Evolutionary conservation across 2,888 invertebrate species (phyloP).

Genomic region (Zygogramma bicolorata): DNA sequence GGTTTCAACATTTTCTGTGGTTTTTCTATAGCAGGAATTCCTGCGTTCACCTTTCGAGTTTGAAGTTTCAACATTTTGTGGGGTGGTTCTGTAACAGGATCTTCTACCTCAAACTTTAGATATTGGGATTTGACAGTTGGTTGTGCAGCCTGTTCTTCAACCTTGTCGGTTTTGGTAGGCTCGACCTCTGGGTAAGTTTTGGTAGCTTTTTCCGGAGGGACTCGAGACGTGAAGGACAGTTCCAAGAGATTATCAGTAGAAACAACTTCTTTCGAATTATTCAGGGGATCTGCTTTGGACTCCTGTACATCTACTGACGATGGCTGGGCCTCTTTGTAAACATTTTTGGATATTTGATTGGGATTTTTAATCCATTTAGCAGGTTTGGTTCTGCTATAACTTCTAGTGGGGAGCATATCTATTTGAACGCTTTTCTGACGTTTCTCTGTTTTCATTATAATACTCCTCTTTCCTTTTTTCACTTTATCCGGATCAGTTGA

Average conservation of each 20-base stretch:
- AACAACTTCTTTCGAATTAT: not conserved
- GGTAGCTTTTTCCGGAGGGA: not conserved
- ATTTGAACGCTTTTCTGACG: not conserved
- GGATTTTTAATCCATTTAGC: conserved; percentile 12
- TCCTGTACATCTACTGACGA: not conserved
- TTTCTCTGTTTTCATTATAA: not conserved
- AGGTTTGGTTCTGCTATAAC: conserved; percentile 9
- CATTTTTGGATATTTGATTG: not conserved
- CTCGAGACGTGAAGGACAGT: not conserved
- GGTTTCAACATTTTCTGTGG: no score
- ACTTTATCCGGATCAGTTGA: not conserved
- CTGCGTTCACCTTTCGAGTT: no score
- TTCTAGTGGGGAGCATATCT: conserved; percentile 10
- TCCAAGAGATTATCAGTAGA: conserved; percentile 12
- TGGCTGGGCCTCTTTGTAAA: not conserved
- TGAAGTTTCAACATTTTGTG: no score
- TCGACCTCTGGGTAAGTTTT: not conserved
- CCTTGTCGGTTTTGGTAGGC: no score
- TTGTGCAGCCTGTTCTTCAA: no score
- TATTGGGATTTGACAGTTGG: no score
- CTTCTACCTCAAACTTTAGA: no score
- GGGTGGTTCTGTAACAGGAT: no score
- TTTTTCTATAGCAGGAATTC: no score
- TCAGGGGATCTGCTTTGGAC: not conserved
- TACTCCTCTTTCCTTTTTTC: not conserved